Percentiles rank a stretch among this genome's conserved stretches.
Conservation (phyloP, 2,888 invertebrate species). For the Eupithecia insigniata region DNA sequence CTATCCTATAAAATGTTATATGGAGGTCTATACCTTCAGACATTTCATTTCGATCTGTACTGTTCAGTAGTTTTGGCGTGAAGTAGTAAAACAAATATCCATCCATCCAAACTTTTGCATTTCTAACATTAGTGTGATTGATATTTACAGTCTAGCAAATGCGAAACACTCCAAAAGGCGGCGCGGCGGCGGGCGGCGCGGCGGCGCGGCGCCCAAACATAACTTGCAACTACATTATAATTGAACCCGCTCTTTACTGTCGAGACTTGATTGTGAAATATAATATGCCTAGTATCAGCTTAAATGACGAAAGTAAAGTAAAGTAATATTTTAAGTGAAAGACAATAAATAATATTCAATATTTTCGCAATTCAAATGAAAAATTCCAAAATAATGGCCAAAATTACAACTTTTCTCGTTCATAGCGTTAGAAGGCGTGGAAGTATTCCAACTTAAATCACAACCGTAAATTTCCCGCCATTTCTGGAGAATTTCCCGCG, state of each 20-base stretch:
- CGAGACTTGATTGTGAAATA: background rate
- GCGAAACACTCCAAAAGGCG: too few relatives aligned
- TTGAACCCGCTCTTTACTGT: background rate
- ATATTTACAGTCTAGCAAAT: background rate
- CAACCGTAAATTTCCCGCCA: constrained; percentile 49
- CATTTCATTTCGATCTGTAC: too few relatives aligned
- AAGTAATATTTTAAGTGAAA: too few relatives aligned
- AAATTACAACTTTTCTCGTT: constrained; percentile 23
- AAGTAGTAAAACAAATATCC: background rate
- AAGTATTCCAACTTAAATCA: constrained; percentile 52
- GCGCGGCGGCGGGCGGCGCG: too few relatives aligned
- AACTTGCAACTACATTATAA: too few relatives aligned
- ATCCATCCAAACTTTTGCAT: background rate
- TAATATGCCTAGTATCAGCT: background rate
- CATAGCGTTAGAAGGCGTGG: constrained; percentile 34
- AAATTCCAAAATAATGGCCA: constrained; percentile 23
- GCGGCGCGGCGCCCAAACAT: background rate
- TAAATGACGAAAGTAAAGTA: background rate
- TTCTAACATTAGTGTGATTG: background rate
- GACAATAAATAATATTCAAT: constrained; percentile 10
- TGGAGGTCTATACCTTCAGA: too few relatives aligned
- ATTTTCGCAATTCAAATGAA: constrained; percentile 16
- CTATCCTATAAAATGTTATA: too few relatives aligned
- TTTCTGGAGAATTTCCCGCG: constrained; percentile 44
- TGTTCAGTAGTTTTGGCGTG: background rate